Base-by-base conservation (phyloP, 2,797 vertebrate species). In the Enteromius trimaculatus region DNA sequence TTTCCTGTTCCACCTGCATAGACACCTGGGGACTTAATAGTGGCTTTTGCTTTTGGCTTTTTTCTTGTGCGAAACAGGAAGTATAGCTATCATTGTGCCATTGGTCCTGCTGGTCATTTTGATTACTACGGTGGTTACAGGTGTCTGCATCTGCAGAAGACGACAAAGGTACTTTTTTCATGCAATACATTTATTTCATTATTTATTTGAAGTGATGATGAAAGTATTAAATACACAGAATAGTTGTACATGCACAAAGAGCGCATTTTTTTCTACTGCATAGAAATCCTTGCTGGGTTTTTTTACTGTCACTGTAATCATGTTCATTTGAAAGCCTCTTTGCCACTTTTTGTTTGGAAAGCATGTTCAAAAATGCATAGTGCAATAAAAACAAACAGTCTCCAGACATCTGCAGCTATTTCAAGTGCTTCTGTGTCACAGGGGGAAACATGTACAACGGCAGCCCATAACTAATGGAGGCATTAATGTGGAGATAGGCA, bases 401-500 rank as follows among this genome's bases (percentile, higher is more conserved):
- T 71, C 26, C 19, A 62, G 26, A 34, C 21, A 23, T 47, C 16
- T 31, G 65, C 10, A 58, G 51, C 21, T 62, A n/a, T 74, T 81
- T 81, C 53, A 84, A 71, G 51, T 79, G 29, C 21, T 29, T 87
- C 21, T 49, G 21, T 70, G 26, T 87, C 80, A 76, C 90, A 99
- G 98, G 93, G 97, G 96, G 84, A 99, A 99, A 93, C 96, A 95
- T 26, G 97, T 98, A 71, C 95, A 98, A 95, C 96, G 98, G 91
- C 97, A 99, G 86, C 98, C 98, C 51, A 97, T 99, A 92, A 96
- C 97, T 76, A 99, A 99, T 75, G 98, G 98, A 90, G 97, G 97
- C 87, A 96, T 99, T 86, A 99, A 98, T 65, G 97, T 99, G 89
- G 98, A 99, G 93, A 99, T 99, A 8, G 98, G 98, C 71, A 99